A percentile compares a stretch with the other conserved stretches of the same genome.
These are phyloP conservation scores for Sclerurus mexicanus DNA, from an alignment of 2,113 vertebrate species.

Conservation along the genomic window DNA sequence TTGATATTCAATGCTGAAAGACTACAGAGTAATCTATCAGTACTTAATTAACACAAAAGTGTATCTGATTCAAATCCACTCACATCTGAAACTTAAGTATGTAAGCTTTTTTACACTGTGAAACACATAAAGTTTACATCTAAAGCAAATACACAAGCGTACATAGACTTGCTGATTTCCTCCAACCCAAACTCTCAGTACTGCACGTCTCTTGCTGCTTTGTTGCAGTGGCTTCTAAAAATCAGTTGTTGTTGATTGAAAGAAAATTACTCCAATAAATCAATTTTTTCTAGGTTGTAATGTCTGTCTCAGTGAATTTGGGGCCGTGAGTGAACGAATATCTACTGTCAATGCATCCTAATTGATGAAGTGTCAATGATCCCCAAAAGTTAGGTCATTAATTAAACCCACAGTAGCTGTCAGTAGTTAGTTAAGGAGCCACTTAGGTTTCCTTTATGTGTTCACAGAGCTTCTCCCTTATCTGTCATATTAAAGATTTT, in stretches of 20 bases:
- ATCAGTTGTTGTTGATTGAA: background rate
- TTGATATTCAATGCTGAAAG: background rate
- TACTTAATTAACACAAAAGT: background rate
- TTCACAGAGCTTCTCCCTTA: background rate
- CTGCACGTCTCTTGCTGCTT: background rate
- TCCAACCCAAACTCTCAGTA: background rate
- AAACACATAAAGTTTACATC: background rate
- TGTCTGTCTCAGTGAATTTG: background rate
- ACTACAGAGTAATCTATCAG: background rate
- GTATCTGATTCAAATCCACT: background rate
- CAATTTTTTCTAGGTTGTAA: background rate
- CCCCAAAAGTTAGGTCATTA: background rate
- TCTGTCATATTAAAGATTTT: background rate
- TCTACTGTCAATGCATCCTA: too few relatives aligned
- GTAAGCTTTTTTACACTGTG: background rate
- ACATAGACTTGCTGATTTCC: background rate
- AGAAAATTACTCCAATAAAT: background rate
- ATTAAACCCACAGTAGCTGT: background rate
- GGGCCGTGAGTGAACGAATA: background rate
- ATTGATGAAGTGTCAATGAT: background rate
- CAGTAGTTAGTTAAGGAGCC: background rate
- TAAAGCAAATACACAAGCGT: background rate
- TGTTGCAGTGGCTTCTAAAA: background rate
- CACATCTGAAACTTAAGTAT: background rate
- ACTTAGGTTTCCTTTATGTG: background rate